Evolutionary conservation across 2,888 invertebrate species (phyloP), one percentile per base, ranked within the genome.

Genomic region (Agrochola litura): DNA sequence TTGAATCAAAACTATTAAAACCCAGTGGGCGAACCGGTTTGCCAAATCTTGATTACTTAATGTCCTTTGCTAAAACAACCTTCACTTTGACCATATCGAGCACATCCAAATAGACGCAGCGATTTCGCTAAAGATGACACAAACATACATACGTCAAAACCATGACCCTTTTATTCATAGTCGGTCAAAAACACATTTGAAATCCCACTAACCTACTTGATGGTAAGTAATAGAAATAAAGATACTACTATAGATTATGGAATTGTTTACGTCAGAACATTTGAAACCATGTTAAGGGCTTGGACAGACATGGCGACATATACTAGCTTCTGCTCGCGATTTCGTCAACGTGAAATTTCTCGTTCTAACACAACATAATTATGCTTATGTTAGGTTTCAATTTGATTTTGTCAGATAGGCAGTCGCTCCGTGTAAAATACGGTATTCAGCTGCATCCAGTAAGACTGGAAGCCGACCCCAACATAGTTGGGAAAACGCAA

Each of bases 141-240:
- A 85, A 82, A 82, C 6, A 52, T 2, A 60, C 46, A 58, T 19
- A 68, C 52, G 25, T 58, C 46, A 71, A 76, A 76, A 66, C 73
- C 73, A 83, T 83, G 73, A 73, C 69, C 49, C 30, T 60, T 52
- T 66, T 78, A 79, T 65, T 64, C 60, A 25, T 65, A 79, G 64
- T 76, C 56, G 77, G 77, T 65, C 69, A 77, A 72, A 78, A 84
- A 77, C 73, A 73, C 73, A 82, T 86, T 80, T 86, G 69, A 37
- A 43, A 72, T 67, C 19, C 65, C 54, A 52, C 63, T 88, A 82
- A 88, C 86, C 89, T 86, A 86, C 75, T 30, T 81, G 41, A 9
- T 64, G 22, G 60, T 61, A 80, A 84, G 60, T 64, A 80, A 84
- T 79, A 76, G 77, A 84, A 80, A 81, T 84, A 61, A 75, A 86